Percentiles rank a stretch among this genome's conserved stretches.
Evolutionary conservation across 2,888 invertebrate genomes (phyloP).

Genomic region (Petrophora chlorosata): DNA sequence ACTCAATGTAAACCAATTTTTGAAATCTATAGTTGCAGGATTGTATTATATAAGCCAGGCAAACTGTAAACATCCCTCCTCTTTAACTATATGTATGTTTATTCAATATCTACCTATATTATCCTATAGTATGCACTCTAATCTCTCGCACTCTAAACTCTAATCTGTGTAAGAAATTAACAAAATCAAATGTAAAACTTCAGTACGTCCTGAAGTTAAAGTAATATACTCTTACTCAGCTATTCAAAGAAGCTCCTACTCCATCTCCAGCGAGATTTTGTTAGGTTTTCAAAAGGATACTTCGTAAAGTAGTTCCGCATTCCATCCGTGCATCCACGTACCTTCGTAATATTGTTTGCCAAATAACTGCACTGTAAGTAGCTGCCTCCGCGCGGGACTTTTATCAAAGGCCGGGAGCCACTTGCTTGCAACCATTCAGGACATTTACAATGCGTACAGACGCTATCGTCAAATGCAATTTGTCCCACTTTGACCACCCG

Average conservation of each 20-base stretch:
- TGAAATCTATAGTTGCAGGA: too few relatives aligned
- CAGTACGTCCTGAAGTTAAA: too few relatives aligned
- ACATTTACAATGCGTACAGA: slow-evolving; percentile 31
- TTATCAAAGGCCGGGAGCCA: slow-evolving; percentile 28
- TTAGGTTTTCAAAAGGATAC: slow-evolving; percentile 4
- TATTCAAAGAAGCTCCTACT: not conserved
- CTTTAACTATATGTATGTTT: too few relatives aligned
- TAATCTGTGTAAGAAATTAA: too few relatives aligned
- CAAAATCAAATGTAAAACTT: too few relatives aligned
- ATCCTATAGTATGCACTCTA: too few relatives aligned
- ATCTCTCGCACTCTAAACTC: too few relatives aligned
- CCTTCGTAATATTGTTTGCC: slow-evolving; percentile 31
- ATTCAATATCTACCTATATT: too few relatives aligned
- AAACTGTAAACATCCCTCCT: too few relatives aligned
- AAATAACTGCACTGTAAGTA: slow-evolving; percentile 33
- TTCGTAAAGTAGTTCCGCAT: slow-evolving; percentile 4
- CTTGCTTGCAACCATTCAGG: slow-evolving; percentile 27
- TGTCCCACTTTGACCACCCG: slow-evolving; percentile 29
- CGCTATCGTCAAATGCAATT: slow-evolving; percentile 31
- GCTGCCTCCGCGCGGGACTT: slow-evolving; percentile 21
- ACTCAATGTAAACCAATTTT: too few relatives aligned
- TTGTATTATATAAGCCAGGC: too few relatives aligned
- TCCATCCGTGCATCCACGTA: slow-evolving; percentile 1
- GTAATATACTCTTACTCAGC: not conserved
- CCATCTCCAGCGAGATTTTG: not conserved